Percentiles rank a stretch among this genome's conserved stretches.
Evolutionary conservation across 1,140 invertebrate species (phyloP).

Genomic region (Lepidostoma basale): DNA sequence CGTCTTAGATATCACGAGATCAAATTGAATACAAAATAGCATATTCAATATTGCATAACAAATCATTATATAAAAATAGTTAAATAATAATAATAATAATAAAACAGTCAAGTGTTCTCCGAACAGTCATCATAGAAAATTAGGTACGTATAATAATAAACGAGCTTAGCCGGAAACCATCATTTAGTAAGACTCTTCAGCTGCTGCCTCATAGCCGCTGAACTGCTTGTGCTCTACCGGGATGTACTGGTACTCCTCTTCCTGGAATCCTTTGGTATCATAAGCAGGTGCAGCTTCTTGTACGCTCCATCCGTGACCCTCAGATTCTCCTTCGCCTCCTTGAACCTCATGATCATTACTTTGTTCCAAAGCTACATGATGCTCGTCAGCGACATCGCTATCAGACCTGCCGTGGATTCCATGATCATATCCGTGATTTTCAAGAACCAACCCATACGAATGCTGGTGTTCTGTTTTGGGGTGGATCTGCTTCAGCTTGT

Average conservation of each 20-base stretch:
- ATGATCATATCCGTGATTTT: conserved; percentile 63
- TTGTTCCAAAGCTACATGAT: conserved; percentile 48
- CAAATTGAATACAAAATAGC: background rate
- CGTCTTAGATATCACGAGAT: background rate
- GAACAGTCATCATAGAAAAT: no score
- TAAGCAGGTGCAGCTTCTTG: conserved; percentile 27
- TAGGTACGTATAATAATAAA: no score
- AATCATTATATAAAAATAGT: background rate
- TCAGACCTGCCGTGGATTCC: conserved; percentile 53
- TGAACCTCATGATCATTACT: conserved; percentile 30
- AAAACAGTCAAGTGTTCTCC: conserved; percentile 8
- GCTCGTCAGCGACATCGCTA: conserved; percentile 50
- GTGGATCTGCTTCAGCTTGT: conserved; percentile 64
- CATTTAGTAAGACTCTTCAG: conserved; percentile 31
- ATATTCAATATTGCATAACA: conserved; percentile 5
- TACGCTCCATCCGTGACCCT: conserved; percentile 26
- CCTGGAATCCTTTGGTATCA: conserved; percentile 29
- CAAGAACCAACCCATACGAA: conserved; percentile 63
- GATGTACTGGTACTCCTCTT: background rate
- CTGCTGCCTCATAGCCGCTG: conserved; percentile 32
- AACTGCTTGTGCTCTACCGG: conserved; percentile 30
- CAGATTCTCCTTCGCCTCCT: conserved; percentile 6
- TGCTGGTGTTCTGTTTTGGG: conserved; percentile 64
- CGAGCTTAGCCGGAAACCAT: no score
- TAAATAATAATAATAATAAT: background rate